Conservation (phyloP, 2,113 vertebrate species). For the Nibea albiflora region DNA sequence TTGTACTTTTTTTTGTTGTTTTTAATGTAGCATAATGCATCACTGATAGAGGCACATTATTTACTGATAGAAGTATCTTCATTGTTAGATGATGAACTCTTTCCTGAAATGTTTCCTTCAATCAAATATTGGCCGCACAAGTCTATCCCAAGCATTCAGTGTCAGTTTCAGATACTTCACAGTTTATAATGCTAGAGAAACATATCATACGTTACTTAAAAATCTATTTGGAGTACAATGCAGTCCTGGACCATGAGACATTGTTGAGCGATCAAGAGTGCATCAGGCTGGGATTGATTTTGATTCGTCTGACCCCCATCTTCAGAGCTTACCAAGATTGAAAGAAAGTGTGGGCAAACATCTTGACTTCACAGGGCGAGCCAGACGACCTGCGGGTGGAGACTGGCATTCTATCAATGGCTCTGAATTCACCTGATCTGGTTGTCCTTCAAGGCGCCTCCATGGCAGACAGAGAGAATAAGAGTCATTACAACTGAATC, state of each 20-base stretch:
- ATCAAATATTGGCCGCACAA: not conserved
- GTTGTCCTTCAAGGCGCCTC: conserved; percentile 42
- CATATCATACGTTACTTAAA: not conserved
- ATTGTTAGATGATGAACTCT: not conserved
- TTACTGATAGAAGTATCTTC: not conserved
- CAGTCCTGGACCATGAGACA: not conserved
- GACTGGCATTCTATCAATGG: conserved; percentile 41
- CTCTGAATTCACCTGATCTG: conserved; percentile 38
- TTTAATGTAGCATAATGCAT: not conserved
- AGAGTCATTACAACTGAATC: conserved; percentile 60
- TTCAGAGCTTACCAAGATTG: not conserved
- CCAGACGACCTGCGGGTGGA: conserved; percentile 3
- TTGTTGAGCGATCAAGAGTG: not conserved
- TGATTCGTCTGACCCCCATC: not conserved
- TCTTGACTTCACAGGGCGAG: conserved; percentile 8
- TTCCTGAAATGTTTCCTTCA: not conserved
- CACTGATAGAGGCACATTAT: not conserved
- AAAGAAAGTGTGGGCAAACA: not conserved
- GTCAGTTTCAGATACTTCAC: not conserved
- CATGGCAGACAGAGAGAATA: conserved; percentile 38
- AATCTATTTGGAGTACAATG: not conserved
- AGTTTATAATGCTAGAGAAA: not conserved
- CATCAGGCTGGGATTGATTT: not conserved
- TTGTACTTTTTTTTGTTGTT: not conserved
- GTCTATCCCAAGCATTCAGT: not conserved